Percentiles rank a stretch among this genome's conserved stretches.
Evolutionary conservation across 2,797 vertebrate species (phyloP).

Genomic region (Periophthalmus magnuspinnatus): DNA sequence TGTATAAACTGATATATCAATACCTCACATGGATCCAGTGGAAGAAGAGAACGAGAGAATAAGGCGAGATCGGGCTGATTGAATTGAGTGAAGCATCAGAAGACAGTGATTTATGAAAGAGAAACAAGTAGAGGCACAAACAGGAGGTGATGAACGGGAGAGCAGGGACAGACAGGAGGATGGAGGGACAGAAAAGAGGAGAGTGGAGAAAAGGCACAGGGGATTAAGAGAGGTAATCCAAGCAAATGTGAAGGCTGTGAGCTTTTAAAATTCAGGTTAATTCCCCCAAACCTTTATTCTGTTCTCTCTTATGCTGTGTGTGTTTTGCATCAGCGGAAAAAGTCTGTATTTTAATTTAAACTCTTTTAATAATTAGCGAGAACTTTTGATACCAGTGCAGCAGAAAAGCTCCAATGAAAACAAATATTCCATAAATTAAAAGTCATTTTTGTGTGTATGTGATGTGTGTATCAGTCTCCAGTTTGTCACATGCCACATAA

Average conservation of each 20-base stretch:
- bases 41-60: constrained; percentile 46
- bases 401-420: too few species aligned
- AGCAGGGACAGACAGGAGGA: constrained; percentile 12
- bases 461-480: too few species aligned
- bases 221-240: constrained; percentile 70
- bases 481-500: too few species aligned
- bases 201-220: background rate
- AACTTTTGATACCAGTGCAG: background rate
- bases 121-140: constrained; percentile 41
- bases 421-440: too few species aligned
- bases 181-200: constrained; percentile 28
- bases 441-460: background rate
- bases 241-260: constrained; percentile 56
- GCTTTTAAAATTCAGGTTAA: constrained; percentile 74
- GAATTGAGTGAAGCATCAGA: constrained; percentile 57
- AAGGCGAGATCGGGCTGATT: constrained; percentile 44
- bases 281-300: constrained; percentile 59
- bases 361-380: background rate
- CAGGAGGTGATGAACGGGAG: constrained; percentile 48
- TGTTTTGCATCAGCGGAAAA: constrained; percentile 5
- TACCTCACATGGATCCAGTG: constrained; percentile 11
- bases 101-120: constrained; percentile 66
- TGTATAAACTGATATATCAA: background rate
- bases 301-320: constrained; percentile 33
- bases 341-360: background rate